Conservation (phyloP, 2,113 vertebrate genomes). For the Myanophis thanlyinensis region DNA sequence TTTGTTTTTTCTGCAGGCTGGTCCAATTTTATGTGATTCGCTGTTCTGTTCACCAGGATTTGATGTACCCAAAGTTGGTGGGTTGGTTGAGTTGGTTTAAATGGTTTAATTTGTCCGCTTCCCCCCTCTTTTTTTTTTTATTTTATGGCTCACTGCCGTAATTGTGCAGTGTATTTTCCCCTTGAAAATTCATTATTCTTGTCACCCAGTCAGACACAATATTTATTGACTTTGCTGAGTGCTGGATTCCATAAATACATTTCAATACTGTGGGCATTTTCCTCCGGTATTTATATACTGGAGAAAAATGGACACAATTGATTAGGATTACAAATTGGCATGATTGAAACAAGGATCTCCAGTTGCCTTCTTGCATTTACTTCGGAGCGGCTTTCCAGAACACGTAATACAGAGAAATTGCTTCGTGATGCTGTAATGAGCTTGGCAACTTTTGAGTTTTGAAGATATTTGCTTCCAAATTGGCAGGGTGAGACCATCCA, state of each 20-base stretch:
- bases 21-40: not conserved
- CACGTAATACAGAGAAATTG: not conserved
- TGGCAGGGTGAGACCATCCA: not conserved
- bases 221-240: slow-evolving; percentile 12
- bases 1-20: not conserved
- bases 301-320: too few relatives aligned
- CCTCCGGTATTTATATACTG: not conserved
- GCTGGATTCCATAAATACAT: not conserved
- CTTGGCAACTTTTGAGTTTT: not conserved
- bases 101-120: not conserved
- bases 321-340: not conserved
- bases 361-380: not conserved
- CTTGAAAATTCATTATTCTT: not conserved
- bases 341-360: not conserved
- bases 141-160: slow-evolving; percentile 20
- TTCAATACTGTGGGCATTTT: not conserved
- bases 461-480: not conserved
- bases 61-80: slow-evolving; percentile 25
- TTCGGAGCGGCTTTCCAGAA: not conserved
- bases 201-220: not conserved
- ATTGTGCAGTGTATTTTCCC: not conserved
- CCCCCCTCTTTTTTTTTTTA: not conserved
- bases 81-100: slow-evolving; percentile 4
- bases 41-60: slow-evolving; percentile 8
- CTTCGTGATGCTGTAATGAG: not conserved